Conservation (phyloP, 1,140 invertebrate genomes). For the Sarcophaga bullata region DNA sequence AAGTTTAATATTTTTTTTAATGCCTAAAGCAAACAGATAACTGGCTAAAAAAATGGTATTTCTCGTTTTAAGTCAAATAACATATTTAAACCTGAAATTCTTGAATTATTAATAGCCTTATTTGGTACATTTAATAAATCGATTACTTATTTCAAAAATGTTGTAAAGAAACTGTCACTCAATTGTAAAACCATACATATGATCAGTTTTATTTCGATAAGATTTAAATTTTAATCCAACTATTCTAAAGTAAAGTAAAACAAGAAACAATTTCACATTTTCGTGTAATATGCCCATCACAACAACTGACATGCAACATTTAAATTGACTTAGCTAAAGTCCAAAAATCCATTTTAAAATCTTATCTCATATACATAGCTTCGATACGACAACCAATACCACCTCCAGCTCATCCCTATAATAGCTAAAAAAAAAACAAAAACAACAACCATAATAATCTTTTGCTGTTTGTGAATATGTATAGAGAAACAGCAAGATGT, state of each 20-base stretch:
- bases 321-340: background rate
- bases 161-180: too few species aligned
- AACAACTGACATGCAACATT: conserved; percentile 4
- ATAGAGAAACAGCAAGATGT: background rate
- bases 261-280: background rate
- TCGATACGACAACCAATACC: background rate
- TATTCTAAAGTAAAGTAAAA: background rate
- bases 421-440: background rate
- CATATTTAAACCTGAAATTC: too few species aligned
- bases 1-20: too few species aligned
- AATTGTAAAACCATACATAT: too few species aligned
- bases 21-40: too few species aligned
- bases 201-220: too few species aligned
- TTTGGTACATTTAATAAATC: too few species aligned
- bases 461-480: background rate
- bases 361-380: background rate
- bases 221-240: too few species aligned
- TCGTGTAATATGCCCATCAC: background rate
- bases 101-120: too few species aligned
- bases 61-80: too few species aligned
- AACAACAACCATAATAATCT: background rate
- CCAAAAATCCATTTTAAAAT: background rate
- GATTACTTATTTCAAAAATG: too few species aligned
- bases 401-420: background rate
- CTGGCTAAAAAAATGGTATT: too few species aligned